These are phyloP conservation scores for Rhinogobio ventralis DNA, from an alignment of 2,797 vertebrate genomes.

Conservation along the genomic window DNA sequence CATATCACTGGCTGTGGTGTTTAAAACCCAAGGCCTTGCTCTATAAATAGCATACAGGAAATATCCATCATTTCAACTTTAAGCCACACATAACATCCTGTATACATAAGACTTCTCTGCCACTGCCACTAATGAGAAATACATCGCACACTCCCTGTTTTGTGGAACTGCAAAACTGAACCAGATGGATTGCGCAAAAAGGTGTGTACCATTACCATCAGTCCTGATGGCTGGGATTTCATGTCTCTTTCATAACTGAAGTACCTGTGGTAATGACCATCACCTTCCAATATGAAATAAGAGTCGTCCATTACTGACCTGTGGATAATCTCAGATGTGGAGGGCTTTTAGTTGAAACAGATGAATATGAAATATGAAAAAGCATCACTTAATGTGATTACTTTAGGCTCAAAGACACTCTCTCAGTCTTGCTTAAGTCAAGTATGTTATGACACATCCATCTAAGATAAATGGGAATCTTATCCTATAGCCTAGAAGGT, in stretches of 20 bases:
- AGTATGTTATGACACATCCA: neutral
- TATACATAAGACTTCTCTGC: constrained; percentile 37
- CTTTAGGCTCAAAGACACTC: neutral
- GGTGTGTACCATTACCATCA: neutral
- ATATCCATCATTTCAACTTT: constrained; percentile 48
- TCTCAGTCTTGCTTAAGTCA: constrained; percentile 22
- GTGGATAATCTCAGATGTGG: neutral
- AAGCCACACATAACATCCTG: constrained; percentile 51
- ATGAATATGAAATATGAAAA: constrained; percentile 7
- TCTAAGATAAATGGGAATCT: constrained; percentile 12
- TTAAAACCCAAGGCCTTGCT: constrained; percentile 26
- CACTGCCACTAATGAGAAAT: constrained; percentile 16
- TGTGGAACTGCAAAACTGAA: constrained; percentile 12
- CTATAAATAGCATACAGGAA: constrained; percentile 53
- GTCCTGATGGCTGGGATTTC: neutral
- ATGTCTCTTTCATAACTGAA: constrained; percentile 1
- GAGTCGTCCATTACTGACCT: neutral
- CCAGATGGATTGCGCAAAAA: constrained; percentile 31
- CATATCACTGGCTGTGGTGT: neutral
- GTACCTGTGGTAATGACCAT: constrained; percentile 20
- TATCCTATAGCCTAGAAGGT: constrained; percentile 22
- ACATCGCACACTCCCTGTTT: constrained; percentile 8
- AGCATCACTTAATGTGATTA: constrained; percentile 3
- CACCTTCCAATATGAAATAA: neutral
- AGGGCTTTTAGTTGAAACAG: neutral